phyloP scores from a whole-genome alignment of 2,888 invertebrate genomes.

The Drosophila trichaetosa region DNA sequence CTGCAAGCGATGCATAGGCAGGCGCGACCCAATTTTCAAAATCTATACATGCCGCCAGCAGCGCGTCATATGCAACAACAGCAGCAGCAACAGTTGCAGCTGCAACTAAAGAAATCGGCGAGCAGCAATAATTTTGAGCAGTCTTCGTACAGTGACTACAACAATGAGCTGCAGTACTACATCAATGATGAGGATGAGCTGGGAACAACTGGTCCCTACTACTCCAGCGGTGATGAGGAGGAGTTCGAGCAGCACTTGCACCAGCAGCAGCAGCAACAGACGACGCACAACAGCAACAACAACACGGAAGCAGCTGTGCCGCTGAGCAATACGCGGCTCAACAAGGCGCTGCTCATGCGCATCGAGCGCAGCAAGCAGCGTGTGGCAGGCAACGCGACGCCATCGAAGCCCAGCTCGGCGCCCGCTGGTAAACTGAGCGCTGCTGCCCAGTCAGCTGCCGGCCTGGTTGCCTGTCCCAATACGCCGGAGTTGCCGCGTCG shows the following conservation, averaged over 20 bases:
- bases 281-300: not conserved
- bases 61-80: slow-evolving; percentile 71
- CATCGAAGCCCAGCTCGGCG: slow-evolving; percentile 83
- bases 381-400: slow-evolving; percentile 62
- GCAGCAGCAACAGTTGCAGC: slow-evolving; percentile 39
- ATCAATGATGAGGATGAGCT: slow-evolving; percentile 85
- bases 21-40: slow-evolving; percentile 80
- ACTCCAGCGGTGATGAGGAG: slow-evolving; percentile 82
- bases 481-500: slow-evolving; percentile 87
- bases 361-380: slow-evolving; percentile 85
- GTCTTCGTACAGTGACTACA: slow-evolving; percentile 82
- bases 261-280: slow-evolving; percentile 1
- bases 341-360: slow-evolving; percentile 90
- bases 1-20: slow-evolving; percentile 50
- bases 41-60: slow-evolving; percentile 83
- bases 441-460: slow-evolving; percentile 61
- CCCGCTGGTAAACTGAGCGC: slow-evolving; percentile 63
- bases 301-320: slow-evolving; percentile 46
- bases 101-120: slow-evolving; percentile 83
- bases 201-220: slow-evolving; percentile 82
- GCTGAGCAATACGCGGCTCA: slow-evolving; percentile 88
- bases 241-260: slow-evolving; percentile 56
- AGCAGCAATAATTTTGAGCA: slow-evolving; percentile 85
- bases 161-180: slow-evolving; percentile 84
- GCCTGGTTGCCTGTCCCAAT: slow-evolving; percentile 86